Base-by-base conservation (phyloP, 2,888 invertebrate genomes). In the Achlya flavicornis region DNA sequence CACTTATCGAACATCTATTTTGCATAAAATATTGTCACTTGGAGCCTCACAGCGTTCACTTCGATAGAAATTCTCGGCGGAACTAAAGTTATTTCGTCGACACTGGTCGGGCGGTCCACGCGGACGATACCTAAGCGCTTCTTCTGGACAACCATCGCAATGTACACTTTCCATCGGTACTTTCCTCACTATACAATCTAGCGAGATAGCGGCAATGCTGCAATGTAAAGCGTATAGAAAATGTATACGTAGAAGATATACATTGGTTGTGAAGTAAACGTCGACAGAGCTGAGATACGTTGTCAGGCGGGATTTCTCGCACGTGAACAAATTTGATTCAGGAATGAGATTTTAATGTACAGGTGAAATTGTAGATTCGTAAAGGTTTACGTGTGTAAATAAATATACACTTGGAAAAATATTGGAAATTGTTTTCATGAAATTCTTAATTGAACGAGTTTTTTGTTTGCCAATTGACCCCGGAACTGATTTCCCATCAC, bases 301-400 rank as follows among this genome's bases (percentile, higher is more conserved):
- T 79, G 86, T 83, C 83, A 81, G 82, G 79, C 77, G 81, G 85
- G 84, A 87, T 88, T 88, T 87, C 85, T 89, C 85, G 85, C 88
- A 86, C 85, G 85, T 88, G 89, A 90, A 87, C 86, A 85, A 88
- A 90, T 89, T 90, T 81, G 86, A 90, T 90, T 84, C 79, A 82
- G 82, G 84, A 89, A 86, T 85, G 77, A 87, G 84, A 88, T 91
- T 90, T 83, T 84, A 81, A 83, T 85, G 81, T 83, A 76, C 81
- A 82, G 83, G 82, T 83, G 80, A 85, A 85, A 81, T 85, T 81
- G 79, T 79, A 72, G 76, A 75, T 69, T 75, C 68, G 67, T 69
- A 67, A 75, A 76, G 60, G 64, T 62, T 43, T 65, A 65, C 64
- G 41, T 61, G 63, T 61, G 64, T 64, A 68, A 67, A 41, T 48